phyloP scores from a whole-genome alignment of 2,797 vertebrate genomes.

The Gymnodraco acuticeps region DNA sequence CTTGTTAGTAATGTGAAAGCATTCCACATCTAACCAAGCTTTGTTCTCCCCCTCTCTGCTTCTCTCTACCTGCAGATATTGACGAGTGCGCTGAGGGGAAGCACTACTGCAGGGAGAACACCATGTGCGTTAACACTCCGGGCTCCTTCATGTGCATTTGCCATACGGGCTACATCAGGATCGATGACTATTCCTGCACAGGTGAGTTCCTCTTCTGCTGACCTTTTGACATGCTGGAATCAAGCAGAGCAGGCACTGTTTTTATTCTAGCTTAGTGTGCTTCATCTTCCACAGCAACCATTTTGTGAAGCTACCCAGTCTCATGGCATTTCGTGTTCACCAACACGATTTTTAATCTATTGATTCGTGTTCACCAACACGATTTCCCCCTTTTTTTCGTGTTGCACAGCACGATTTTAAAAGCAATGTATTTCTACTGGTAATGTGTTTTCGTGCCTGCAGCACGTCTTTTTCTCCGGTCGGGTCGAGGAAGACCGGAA shows the following conservation, averaged over 20 bases:
- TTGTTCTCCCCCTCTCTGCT: slow-evolving; percentile 12
- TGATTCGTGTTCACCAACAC: too few species aligned
- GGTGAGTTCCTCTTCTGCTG: slow-evolving; percentile 82
- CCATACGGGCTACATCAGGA: slow-evolving; percentile 93
- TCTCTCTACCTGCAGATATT: slow-evolving; percentile 83
- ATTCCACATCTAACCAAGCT: slow-evolving; percentile 32
- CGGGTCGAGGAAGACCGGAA: too few species aligned
- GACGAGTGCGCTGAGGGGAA: slow-evolving; percentile 95
- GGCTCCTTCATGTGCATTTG: slow-evolving; percentile 97
- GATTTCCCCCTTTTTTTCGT: too few species aligned
- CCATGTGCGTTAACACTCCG: slow-evolving; percentile 93
- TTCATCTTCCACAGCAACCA: slow-evolving; percentile 8
- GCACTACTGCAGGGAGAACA: slow-evolving; percentile 96
- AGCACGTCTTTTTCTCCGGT: too few species aligned
- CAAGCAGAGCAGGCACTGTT: background rate
- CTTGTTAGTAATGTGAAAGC: slow-evolving; percentile 1
- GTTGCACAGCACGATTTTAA: too few species aligned
- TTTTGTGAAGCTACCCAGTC: slow-evolving; percentile 22
- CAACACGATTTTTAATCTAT: too few species aligned
- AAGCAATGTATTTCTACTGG: too few species aligned
- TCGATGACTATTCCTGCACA: slow-evolving; percentile 97
- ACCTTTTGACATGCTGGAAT: slow-evolving; percentile 40
- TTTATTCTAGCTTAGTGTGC: slow-evolving; percentile 7
- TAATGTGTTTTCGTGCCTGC: too few species aligned
- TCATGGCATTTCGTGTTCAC: too few species aligned